Evolutionary conservation across 2,888 invertebrate species (phyloP).

Genomic region (Hylaea fasciaria): DNA sequence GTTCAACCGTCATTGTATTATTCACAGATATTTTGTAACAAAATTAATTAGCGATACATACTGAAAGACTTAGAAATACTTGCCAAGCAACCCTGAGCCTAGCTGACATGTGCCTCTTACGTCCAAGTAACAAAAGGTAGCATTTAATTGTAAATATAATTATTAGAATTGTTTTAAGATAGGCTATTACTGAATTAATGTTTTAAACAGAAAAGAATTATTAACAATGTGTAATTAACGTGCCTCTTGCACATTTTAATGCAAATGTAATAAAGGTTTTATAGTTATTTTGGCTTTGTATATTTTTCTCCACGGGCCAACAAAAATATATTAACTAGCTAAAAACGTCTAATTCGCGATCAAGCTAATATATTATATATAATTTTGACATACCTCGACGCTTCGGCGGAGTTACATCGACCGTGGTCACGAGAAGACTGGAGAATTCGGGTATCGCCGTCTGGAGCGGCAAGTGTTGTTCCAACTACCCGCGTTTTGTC

Average conservation of each 20-base stretch:
- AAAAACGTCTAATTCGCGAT: too few species aligned
- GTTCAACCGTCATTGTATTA: constrained; percentile 22
- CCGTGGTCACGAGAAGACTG: too few species aligned
- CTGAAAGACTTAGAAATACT: constrained; percentile 57
- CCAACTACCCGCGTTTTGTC: too few species aligned
- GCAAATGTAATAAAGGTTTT: constrained; percentile 22
- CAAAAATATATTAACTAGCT: too few species aligned
- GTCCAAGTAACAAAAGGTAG: constrained; percentile 50
- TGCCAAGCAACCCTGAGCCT: constrained; percentile 62
- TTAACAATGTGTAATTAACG: constrained; percentile 15
- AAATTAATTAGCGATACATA: constrained; percentile 13
- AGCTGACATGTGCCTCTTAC: constrained; percentile 49
- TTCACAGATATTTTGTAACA: constrained; percentile 10
- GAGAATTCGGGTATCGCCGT: too few species aligned
- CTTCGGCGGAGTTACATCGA: too few species aligned
- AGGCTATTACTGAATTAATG: constrained; percentile 6
- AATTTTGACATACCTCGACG: too few species aligned
- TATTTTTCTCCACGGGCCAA: too few species aligned
- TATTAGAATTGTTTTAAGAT: constrained; percentile 10
- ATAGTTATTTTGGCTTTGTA: background rate
- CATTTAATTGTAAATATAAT: constrained; percentile 37
- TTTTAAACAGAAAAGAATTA: constrained; percentile 20
- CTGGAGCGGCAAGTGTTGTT: too few species aligned
- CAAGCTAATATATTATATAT: too few species aligned
- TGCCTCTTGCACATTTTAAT: constrained; percentile 24